A percentile compares a stretch with the other conserved stretches of the same genome.
phyloP scores from a whole-genome alignment of 2,113 vertebrate species.

The Otis tarda region DNA sequence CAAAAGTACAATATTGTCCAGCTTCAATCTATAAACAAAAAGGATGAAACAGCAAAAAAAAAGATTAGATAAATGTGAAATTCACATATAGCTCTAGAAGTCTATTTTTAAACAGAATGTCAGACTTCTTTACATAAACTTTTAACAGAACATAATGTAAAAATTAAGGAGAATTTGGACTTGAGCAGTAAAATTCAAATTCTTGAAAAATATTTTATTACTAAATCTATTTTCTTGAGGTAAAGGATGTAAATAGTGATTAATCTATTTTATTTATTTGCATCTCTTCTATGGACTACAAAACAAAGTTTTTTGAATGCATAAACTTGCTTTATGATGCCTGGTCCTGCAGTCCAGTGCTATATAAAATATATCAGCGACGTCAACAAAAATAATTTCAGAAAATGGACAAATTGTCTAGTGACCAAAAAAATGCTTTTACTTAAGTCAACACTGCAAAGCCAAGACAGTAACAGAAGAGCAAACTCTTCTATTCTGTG shows the following conservation, averaged over 20 bases:
- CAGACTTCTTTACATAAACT: background rate
- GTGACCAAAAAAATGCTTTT: constrained; percentile 13
- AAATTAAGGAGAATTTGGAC: background rate
- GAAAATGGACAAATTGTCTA: background rate
- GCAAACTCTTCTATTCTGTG: background rate
- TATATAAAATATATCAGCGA: background rate
- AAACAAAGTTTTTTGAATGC: background rate
- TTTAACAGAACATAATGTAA: background rate
- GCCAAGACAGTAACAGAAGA: background rate
- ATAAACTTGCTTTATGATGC: background rate
- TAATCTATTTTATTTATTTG: background rate
- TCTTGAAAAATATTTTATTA: background rate
- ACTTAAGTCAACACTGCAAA: constrained; percentile 27
- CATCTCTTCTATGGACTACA: background rate
- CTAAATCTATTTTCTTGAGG: background rate
- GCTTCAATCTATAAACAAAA: constrained; percentile 81
- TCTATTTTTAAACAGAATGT: background rate
- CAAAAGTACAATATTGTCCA: constrained; percentile 87
- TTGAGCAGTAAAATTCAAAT: background rate
- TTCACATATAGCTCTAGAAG: background rate
- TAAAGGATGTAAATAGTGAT: background rate
- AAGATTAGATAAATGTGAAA: background rate
- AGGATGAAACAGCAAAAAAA: background rate
- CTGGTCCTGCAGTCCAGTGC: background rate
- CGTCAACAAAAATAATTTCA: background rate